Percentiles rank a stretch among this genome's conserved stretches.
Conservation (phyloP, 2,797 vertebrate genomes). For the Cryptoblepharus egeriae region DNA sequence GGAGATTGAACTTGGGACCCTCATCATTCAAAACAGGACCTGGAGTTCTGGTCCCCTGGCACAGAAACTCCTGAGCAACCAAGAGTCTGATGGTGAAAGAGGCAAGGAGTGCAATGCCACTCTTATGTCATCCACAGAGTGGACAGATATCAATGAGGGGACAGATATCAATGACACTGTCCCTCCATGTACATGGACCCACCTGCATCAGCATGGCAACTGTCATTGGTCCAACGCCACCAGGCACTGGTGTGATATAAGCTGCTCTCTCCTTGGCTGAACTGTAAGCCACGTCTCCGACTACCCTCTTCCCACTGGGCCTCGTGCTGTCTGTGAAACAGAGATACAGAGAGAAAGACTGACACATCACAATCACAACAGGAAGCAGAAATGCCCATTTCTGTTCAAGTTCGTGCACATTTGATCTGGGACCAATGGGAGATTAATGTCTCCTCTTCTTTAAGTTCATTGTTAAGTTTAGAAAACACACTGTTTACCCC, state of each 20-base stretch:
- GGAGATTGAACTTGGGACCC: too few relatives aligned
- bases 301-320: slow-evolving; percentile 88
- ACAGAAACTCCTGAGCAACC: neutral
- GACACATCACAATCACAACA: neutral
- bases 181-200: neutral
- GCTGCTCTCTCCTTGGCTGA: slow-evolving; percentile 89
- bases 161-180: neutral
- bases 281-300: slow-evolving; percentile 90
- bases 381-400: neutral
- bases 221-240: slow-evolving; percentile 97
- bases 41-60: too few relatives aligned
- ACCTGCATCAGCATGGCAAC: slow-evolving; percentile 99
- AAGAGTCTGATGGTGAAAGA: neutral
- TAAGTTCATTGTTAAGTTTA: neutral
- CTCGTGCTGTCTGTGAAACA: slow-evolving; percentile 85
- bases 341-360: slow-evolving; percentile 5
- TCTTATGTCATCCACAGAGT: too few relatives aligned
- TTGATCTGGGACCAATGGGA: too few relatives aligned
- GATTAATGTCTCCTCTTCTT: too few relatives aligned
- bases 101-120: neutral
- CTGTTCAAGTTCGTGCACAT: too few relatives aligned
- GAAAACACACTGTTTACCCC: neutral
- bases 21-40: too few relatives aligned
- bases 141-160: too few relatives aligned
- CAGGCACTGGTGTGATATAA: slow-evolving; percentile 96